These are phyloP conservation scores for Acrocephalus arundinaceus DNA, from an alignment of 2,113 vertebrate species.

Conservation along the genomic window DNA sequence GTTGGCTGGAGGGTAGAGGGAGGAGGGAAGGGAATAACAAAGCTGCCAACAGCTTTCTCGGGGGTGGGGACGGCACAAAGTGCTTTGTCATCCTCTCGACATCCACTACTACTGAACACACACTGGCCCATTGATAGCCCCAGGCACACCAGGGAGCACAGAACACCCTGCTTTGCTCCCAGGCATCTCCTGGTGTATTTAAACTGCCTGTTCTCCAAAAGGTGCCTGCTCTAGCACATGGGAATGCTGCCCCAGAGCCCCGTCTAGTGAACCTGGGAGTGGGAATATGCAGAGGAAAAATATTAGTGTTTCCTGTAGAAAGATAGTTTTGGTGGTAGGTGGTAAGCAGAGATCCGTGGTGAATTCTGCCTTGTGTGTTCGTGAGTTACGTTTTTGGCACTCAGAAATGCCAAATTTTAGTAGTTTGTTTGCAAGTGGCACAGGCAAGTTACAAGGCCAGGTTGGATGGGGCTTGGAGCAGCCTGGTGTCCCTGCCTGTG, in stretches of 20 bases:
- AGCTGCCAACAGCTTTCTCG: constrained; percentile 53
- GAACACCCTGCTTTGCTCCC: not conserved
- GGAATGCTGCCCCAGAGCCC: not conserved
- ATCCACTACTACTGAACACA: constrained; percentile 32
- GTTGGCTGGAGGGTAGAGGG: constrained; percentile 20
- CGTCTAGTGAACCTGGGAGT: not conserved
- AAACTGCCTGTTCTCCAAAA: not conserved
- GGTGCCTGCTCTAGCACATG: not conserved
- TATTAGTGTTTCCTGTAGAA: not conserved
- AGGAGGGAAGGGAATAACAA: constrained; percentile 46
- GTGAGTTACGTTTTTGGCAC: not conserved
- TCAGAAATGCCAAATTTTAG: not conserved
- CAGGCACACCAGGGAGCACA: not conserved
- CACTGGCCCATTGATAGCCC: constrained; percentile 45
- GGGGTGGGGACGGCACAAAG: constrained; percentile 20
- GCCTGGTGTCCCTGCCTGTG: not conserved
- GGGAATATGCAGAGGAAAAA: not conserved
- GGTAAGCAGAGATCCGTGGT: not conserved
- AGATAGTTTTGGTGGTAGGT: not conserved
- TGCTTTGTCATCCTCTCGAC: constrained; percentile 41
- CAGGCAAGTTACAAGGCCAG: not conserved
- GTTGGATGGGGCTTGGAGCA: not conserved
- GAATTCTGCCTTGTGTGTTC: not conserved
- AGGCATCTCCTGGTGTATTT: not conserved
- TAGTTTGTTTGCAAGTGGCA: not conserved